Conservation (phyloP, 1,140 invertebrate genomes). For the Brachionus sp. region DNA sequence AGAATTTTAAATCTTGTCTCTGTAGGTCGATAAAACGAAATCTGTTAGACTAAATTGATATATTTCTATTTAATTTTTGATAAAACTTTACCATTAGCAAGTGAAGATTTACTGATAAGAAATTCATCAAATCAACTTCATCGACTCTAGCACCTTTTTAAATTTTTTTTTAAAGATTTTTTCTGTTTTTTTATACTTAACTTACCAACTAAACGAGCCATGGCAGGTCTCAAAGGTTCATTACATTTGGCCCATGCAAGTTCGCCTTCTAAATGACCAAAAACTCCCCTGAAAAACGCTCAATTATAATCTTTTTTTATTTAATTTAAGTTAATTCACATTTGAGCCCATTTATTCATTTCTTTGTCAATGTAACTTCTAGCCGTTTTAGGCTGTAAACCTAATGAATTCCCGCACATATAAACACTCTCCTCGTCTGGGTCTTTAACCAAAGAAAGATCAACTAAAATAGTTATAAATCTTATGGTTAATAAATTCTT, state of each 20-base stretch:
- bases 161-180: not conserved
- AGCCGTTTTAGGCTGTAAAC: slow-evolving; percentile 61
- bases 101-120: slow-evolving; percentile 64
- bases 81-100: slow-evolving; percentile 56
- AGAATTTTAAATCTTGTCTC: slow-evolving; percentile 63
- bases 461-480: slow-evolving; percentile 8
- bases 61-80: not conserved
- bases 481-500: not conserved
- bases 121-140: slow-evolving; percentile 64
- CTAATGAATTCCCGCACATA: slow-evolving; percentile 64
- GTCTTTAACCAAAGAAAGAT: not conserved
- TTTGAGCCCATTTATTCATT: slow-evolving; percentile 61
- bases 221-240: slow-evolving; percentile 47
- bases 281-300: slow-evolving; percentile 58
- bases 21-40: slow-evolving; percentile 65
- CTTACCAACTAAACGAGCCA: slow-evolving; percentile 61
- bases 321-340: slow-evolving; percentile 34
- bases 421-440: slow-evolving; percentile 61
- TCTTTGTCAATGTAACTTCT: slow-evolving; percentile 56
- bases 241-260: slow-evolving; percentile 63
- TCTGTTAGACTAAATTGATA: slow-evolving; percentile 50
- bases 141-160: slow-evolving; percentile 56
- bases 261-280: slow-evolving; percentile 60
- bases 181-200: not conserved
- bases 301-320: slow-evolving; percentile 50